These are phyloP conservation scores for Malaclemys terrapin DNA, from an alignment of 2,113 vertebrate species.

Conservation along the genomic window DNA sequence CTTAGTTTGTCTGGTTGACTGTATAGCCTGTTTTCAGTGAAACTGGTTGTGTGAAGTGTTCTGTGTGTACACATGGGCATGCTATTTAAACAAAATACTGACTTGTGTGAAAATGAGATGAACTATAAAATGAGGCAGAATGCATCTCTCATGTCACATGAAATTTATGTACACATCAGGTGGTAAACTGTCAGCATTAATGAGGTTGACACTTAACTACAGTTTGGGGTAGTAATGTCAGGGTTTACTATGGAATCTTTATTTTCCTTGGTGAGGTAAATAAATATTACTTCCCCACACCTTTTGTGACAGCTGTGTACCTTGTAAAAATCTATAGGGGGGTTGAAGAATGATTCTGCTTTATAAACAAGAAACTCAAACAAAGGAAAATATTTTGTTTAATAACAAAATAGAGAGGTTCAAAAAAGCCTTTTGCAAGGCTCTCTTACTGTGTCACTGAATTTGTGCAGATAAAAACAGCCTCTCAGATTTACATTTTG, in stretches of 20 bases:
- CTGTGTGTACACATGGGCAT: not conserved
- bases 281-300: constrained; percentile 65
- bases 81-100: constrained; percentile 38
- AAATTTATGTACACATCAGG: constrained; percentile 37
- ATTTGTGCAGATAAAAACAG: constrained; percentile 75
- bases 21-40: not conserved
- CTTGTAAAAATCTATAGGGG: constrained; percentile 66
- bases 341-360: constrained; percentile 69
- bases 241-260: constrained; percentile 66
- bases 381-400: constrained; percentile 77
- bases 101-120: not conserved
- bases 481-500: constrained; percentile 78
- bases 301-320: constrained; percentile 66
- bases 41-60: not conserved
- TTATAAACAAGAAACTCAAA: constrained; percentile 76
- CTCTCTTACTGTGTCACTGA: constrained; percentile 70
- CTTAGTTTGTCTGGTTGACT: not conserved
- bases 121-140: constrained; percentile 15
- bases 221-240: constrained; percentile 44
- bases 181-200: constrained; percentile 51
- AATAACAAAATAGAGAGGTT: constrained; percentile 22
- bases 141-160: constrained; percentile 27
- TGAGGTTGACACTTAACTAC: constrained; percentile 49
- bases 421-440: constrained; percentile 71
- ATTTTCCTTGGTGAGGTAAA: constrained; percentile 71